Conservation (phyloP, 2,888 invertebrate genomes). For the Tachina grossa region DNA sequence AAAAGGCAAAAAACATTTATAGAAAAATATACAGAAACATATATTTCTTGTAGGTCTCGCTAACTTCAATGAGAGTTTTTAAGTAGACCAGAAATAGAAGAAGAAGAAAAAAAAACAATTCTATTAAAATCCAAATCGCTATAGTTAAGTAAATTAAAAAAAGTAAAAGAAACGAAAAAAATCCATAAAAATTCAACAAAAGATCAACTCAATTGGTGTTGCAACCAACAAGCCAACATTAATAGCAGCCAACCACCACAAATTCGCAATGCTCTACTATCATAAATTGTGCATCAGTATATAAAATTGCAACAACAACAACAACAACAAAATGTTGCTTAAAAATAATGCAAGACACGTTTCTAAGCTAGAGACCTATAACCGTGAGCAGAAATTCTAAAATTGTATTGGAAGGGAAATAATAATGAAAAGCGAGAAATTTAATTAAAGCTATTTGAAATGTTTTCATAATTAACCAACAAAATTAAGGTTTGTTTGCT, state of each 20-base stretch:
- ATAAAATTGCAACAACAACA: neutral
- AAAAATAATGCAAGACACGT: conserved; percentile 65
- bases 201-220: conserved; percentile 58
- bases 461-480: conserved; percentile 26
- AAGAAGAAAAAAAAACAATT: conserved; percentile 14
- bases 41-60: too few relatives aligned
- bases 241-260: conserved; percentile 35
- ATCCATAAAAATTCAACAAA: conserved; percentile 33
- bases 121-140: conserved; percentile 20
- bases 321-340: conserved; percentile 10
- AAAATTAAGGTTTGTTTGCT: conserved; percentile 49
- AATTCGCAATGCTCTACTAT: conserved; percentile 69
- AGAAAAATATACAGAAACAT: neutral
- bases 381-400: conserved; percentile 71
- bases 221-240: conserved; percentile 16
- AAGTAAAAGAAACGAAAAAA: conserved; percentile 2
- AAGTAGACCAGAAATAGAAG: conserved; percentile 1
- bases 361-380: conserved; percentile 69
- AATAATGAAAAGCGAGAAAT: conserved; percentile 31
- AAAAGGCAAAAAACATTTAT: conserved; percentile 29
- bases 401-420: conserved; percentile 23
- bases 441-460: conserved; percentile 41
- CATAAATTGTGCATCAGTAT: conserved; percentile 67
- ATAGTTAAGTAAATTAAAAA: conserved; percentile 8
- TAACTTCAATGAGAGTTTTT: neutral